These are phyloP conservation scores for Colostygia pectinataria DNA, from an alignment of 2,888 invertebrate species.

Conservation along the genomic window DNA sequence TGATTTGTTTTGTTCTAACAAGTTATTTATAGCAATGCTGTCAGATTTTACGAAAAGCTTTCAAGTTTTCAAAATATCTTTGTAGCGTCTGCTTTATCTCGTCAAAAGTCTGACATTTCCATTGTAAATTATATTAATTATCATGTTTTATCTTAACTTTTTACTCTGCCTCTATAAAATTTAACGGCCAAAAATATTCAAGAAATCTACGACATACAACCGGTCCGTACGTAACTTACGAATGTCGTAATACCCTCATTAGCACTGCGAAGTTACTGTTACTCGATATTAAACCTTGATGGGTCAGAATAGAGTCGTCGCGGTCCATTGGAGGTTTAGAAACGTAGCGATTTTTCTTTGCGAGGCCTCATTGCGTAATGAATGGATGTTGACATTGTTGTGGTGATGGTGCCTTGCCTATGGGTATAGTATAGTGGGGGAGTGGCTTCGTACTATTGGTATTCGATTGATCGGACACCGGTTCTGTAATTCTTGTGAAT, in stretches of 20 bases:
- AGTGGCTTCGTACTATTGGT: constrained; percentile 26
- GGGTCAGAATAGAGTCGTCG: constrained; percentile 36
- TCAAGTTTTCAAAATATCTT: no score
- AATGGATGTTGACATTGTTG: constrained; percentile 75
- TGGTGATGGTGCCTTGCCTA: constrained; percentile 43
- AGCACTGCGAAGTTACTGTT: constrained; percentile 29
- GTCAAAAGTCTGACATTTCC: neutral
- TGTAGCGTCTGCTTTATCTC: no score
- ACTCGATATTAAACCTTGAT: constrained; percentile 39
- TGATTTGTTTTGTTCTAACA: no score
- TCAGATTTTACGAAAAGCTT: no score
- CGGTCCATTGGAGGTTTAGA: constrained; percentile 48
- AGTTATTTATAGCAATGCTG: no score
- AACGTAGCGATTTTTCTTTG: constrained; percentile 63
- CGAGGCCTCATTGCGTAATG: constrained; percentile 76
- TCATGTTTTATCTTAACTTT: neutral
- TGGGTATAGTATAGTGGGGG: constrained; percentile 36
- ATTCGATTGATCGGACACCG: constrained; percentile 20
- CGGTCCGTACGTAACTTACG: constrained; percentile 35
- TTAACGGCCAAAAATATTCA: constrained; percentile 32
- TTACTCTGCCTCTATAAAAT: constrained; percentile 14
- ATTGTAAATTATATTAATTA: no score
- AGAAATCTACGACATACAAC: constrained; percentile 33
- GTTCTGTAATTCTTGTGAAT: neutral
- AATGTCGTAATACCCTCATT: constrained; percentile 39